Evolutionary conservation across 2,888 invertebrate genomes (phyloP), one percentile per base, ranked within the genome.

Genomic region (Hoplodrina blanda): DNA sequence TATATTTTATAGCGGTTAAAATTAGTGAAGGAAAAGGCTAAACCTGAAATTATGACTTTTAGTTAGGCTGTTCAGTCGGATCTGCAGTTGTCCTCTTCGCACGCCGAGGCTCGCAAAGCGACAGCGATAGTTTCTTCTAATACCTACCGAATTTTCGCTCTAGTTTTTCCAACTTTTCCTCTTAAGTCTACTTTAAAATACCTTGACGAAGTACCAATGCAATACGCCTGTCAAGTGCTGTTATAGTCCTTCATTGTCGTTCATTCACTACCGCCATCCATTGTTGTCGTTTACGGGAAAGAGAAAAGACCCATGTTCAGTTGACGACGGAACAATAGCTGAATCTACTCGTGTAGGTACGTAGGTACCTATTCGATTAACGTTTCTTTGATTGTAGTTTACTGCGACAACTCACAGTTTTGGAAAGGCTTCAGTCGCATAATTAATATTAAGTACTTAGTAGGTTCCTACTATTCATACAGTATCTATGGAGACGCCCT

Each of bases 171-270:
- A 25, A 25, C 25, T 25, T 25, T 25, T 25, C 25, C 25, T 2
- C 37, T 37, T 37, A 37, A 8, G 37, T 37, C 37, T 37, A 37
- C 37, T 41, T 11, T 30, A 13, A n/a, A 50, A 20, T 13, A 69
- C 30, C 30, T 6, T 4, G 19, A 41, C 52, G 53, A 46, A 57
- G 41, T 53, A n/a, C 46, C n/a, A 63, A 20, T 44, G 53, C 73
- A 46, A 30, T 33, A 41, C n/a, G 17, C 17, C 55, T 53, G 60
- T 73, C 75, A 62, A 65, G 53, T 46, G 15, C 25, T 37, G 65
- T 62, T 75, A 73, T 59, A 65, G 54, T 67, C 68, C 49, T 25
- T 49, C 57, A 73, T 74, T 73, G 74, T 76, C 30, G 46, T 57
- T 78, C 73, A 57, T 71, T 78, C 62, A 72, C 25, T 25, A 13